Conservation (phyloP, 2,797 vertebrate species). For the Rousettus madagascariensis region DNA sequence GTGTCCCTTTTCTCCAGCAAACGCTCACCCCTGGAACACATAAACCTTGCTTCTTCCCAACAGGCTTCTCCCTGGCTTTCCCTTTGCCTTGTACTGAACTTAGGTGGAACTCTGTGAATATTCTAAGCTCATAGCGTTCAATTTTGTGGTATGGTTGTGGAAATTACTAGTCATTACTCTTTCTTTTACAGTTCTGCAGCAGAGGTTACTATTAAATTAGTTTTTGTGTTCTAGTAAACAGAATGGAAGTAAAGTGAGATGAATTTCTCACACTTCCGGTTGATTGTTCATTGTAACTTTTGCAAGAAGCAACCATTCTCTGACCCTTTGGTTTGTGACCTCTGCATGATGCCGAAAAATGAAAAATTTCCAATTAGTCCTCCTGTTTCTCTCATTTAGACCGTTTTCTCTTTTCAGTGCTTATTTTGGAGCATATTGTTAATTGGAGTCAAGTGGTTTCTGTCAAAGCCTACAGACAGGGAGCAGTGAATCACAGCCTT, state of each 20-base stretch:
- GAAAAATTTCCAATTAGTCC: neutral
- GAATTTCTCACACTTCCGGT: neutral
- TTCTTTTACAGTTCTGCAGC: neutral
- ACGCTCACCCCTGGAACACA: too few relatives aligned
- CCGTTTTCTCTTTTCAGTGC: neutral
- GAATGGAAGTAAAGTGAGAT: neutral
- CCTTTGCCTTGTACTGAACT: neutral
- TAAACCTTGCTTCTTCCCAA: neutral
- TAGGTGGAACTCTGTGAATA: neutral
- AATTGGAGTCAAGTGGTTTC: constrained; percentile 38
- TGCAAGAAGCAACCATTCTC: neutral
- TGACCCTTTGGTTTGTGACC: neutral
- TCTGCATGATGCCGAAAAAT: neutral
- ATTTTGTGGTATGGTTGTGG: neutral
- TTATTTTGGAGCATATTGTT: neutral
- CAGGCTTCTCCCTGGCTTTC: neutral
- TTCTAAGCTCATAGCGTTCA: neutral
- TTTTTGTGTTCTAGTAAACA: constrained; percentile 1
- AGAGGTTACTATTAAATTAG: neutral
- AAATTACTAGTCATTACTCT: neutral
- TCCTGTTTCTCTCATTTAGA: neutral
- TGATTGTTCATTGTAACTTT: neutral
- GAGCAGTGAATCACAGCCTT: constrained; percentile 44
- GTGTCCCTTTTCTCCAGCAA: neutral
- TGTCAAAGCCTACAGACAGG: neutral